These are phyloP conservation scores for Lepus timidus DNA, from an alignment of 2,113 vertebrate species.

Conservation along the genomic window DNA sequence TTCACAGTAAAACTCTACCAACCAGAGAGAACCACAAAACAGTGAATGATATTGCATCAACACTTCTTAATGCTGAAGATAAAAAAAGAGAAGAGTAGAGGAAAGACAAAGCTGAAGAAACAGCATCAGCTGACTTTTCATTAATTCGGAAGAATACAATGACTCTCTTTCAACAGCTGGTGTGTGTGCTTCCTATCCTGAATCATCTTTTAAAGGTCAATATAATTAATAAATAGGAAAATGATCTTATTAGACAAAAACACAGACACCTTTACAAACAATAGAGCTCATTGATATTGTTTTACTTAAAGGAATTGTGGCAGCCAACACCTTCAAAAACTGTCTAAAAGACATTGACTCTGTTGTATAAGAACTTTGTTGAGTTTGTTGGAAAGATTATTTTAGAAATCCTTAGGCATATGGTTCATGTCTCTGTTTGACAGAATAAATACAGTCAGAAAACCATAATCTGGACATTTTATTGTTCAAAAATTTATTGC, in stretches of 20 bases:
- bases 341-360: slow-evolving; percentile 95
- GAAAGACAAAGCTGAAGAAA: slow-evolving; percentile 94
- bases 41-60: slow-evolving; percentile 95
- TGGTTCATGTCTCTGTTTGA: slow-evolving; percentile 11
- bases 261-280: slow-evolving; percentile 93
- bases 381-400: slow-evolving; percentile 76
- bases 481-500: background rate
- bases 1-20: slow-evolving; percentile 96
- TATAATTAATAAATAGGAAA: slow-evolving; percentile 92
- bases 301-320: slow-evolving; percentile 95
- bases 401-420: slow-evolving; percentile 34
- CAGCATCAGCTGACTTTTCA: slow-evolving; percentile 95
- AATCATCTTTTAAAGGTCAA: slow-evolving; percentile 93
- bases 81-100: slow-evolving; percentile 94
- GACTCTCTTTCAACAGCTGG: slow-evolving; percentile 94
- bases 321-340: slow-evolving; percentile 95
- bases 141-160: slow-evolving; percentile 96
- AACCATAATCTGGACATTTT: slow-evolving; percentile 7
- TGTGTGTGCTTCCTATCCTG: slow-evolving; percentile 92
- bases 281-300: slow-evolving; percentile 94
- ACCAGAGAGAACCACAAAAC: slow-evolving; percentile 96
- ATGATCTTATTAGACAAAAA: slow-evolving; percentile 93
- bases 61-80: slow-evolving; percentile 95
- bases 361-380: slow-evolving; percentile 95
- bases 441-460: slow-evolving; percentile 28